These are phyloP conservation scores for Wasmannia auropunctata DNA, from an alignment of 1,140 invertebrate species.

Conservation along the genomic window DNA sequence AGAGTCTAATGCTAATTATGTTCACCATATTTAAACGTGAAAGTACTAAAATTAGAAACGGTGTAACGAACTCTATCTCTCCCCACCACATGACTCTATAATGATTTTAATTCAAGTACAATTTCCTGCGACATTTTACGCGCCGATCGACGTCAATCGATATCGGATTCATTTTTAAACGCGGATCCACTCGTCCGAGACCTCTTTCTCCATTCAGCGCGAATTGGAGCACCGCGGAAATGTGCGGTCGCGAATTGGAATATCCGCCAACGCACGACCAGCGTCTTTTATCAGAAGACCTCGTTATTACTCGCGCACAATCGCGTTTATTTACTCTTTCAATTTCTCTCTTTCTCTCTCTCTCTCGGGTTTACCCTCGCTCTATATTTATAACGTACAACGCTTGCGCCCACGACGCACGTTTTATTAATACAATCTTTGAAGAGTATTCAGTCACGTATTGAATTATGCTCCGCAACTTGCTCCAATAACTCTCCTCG, in stretches of 20 bases:
- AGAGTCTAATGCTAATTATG: neutral
- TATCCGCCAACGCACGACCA: neutral
- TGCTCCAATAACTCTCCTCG: neutral
- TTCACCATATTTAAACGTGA: neutral
- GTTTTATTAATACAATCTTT: constrained; percentile 52
- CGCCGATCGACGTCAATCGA: constrained; percentile 55
- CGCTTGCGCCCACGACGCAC: neutral
- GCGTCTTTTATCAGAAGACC: constrained; percentile 8
- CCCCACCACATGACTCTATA: neutral
- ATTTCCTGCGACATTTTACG: neutral
- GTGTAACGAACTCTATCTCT: neutral
- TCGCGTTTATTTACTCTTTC: constrained; percentile 49
- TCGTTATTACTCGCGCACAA: neutral
- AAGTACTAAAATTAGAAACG: neutral
- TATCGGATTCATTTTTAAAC: constrained; percentile 55
- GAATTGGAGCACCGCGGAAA: constrained; percentile 37
- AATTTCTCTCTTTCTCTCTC: neutral
- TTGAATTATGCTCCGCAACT: constrained; percentile 18
- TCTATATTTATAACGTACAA: constrained; percentile 54
- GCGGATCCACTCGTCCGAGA: neutral
- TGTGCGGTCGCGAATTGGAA: neutral
- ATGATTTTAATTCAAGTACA: constrained; percentile 6
- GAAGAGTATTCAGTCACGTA: constrained; percentile 23
- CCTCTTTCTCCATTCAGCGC: neutral
- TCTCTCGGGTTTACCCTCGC: constrained; percentile 2